phyloP scores from a whole-genome alignment of 2,797 vertebrate genomes.

The Myiotriccus ornatus region DNA sequence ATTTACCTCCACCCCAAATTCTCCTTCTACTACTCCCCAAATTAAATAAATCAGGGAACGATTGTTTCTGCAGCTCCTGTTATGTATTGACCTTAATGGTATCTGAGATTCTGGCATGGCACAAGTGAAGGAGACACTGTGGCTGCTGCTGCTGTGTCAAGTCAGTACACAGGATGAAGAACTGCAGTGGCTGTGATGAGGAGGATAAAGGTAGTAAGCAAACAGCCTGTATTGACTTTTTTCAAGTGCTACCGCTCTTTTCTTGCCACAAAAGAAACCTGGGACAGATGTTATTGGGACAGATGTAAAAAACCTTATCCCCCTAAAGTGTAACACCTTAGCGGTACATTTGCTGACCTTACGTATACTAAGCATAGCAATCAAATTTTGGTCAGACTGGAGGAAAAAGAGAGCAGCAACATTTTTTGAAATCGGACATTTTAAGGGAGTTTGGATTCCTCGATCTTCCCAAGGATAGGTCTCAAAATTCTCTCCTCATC shows the following conservation, averaged over 20 bases:
- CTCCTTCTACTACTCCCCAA: fast-evolving
- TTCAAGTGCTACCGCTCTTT: background rate
- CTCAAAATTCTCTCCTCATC: background rate
- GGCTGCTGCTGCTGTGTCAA: background rate
- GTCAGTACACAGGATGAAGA: background rate
- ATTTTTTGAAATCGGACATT: background rate
- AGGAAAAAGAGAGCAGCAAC: background rate
- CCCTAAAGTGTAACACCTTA: background rate
- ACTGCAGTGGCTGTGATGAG: background rate
- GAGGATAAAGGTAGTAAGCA: background rate
- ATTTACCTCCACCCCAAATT: background rate
- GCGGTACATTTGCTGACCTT: background rate
- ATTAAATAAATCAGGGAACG: background rate
- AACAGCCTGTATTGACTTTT: background rate
- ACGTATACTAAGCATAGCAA: fast-evolving
- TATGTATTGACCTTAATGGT: background rate
- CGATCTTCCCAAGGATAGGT: background rate
- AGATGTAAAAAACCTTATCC: background rate
- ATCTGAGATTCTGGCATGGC: background rate
- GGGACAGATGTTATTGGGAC: background rate
- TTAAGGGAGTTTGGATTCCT: background rate
- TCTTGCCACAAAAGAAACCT: background rate
- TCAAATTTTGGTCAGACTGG: background rate
- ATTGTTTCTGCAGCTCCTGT: background rate
- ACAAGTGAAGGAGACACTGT: background rate